Conservation (phyloP, 2,888 invertebrate species). For the Caenorhabditis wallacei region DNA sequence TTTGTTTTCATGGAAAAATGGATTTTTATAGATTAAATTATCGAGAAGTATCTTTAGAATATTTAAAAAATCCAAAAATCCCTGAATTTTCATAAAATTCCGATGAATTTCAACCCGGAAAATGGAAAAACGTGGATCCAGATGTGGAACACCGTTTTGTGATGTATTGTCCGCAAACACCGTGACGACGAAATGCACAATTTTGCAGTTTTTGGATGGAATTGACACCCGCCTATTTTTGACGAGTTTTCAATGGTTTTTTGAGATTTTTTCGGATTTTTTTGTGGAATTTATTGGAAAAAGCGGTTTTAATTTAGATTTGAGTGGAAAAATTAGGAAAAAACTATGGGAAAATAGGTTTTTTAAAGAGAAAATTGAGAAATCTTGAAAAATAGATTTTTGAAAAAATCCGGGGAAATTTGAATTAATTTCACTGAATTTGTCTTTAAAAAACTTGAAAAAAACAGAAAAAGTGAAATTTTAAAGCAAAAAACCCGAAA, state of each 20-base stretch:
- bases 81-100: background rate
- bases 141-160: conserved; percentile 19
- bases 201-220: conserved; percentile 39
- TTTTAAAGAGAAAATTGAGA: background rate
- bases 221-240: conserved; percentile 27
- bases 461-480: too few relatives aligned
- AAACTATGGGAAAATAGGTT: too few relatives aligned
- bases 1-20: too few relatives aligned
- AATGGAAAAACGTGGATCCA: conserved; percentile 41
- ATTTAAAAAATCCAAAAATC: background rate
- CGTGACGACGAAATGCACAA: conserved; percentile 48
- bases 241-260: conserved; percentile 10
- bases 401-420: too few relatives aligned
- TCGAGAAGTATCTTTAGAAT: background rate
- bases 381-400: background rate
- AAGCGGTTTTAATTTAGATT: too few relatives aligned
- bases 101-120: background rate
- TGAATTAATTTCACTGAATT: too few relatives aligned
- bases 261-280: background rate
- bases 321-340: background rate
- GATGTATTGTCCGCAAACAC: conserved; percentile 44
- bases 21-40: background rate
- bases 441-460: too few relatives aligned
- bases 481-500: too few relatives aligned
- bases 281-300: background rate